Base-by-base conservation (phyloP, 2,888 invertebrate species). In the Andrena hattorfiana region DNA sequence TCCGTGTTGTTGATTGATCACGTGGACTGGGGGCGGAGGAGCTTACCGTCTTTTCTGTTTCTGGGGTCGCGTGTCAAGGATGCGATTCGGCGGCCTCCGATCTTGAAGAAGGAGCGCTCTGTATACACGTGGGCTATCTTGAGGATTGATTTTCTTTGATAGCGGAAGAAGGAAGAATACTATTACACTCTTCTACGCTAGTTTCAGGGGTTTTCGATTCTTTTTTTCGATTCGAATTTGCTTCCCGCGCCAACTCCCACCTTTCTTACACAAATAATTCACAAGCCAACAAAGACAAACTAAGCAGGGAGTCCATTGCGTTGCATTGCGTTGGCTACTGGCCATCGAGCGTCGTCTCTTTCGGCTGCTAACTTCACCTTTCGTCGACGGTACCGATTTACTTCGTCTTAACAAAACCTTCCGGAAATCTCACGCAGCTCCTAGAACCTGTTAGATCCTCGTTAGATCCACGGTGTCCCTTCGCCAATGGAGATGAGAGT, bases 1-100 rank as follows among this genome's bases (percentile, higher is more conserved):
- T 80, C 79, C 82, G 64, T 64, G 63, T 78, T 84, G 80, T 78
- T 87, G 87, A 87, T 87, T 87, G 87, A 84, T 85, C 78, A 81
- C 74, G 76, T 64, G 64, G 59, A 66, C 80, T 73, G 66, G 63
- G 59, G 60, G 67, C 66, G 16, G 66, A 62, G 80, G 71, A 83
- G 32, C 59, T 68, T 62, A 23, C 64, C 51, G 28, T 83, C 78
- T 77, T 59, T 69, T 73, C 63, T 70, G 51, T 72, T 77, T 77
- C 77, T 32, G 73, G 49, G 56, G 28, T 28, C 42, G 28, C 66
- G 49, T 71, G 78, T 77, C 73, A 66, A 59, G 8, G 75, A 67
- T 63, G 73, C 20, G 48, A 66, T 54, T 64, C 42, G 48, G 54
- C 56, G 32, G 62, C 16, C 23, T n/a, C 68, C 56, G 62, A 78